Evolutionary conservation across 2,797 vertebrate species (phyloP), one percentile per base, ranked within the genome.

Genomic region (Melanotaenia boesemani): DNA sequence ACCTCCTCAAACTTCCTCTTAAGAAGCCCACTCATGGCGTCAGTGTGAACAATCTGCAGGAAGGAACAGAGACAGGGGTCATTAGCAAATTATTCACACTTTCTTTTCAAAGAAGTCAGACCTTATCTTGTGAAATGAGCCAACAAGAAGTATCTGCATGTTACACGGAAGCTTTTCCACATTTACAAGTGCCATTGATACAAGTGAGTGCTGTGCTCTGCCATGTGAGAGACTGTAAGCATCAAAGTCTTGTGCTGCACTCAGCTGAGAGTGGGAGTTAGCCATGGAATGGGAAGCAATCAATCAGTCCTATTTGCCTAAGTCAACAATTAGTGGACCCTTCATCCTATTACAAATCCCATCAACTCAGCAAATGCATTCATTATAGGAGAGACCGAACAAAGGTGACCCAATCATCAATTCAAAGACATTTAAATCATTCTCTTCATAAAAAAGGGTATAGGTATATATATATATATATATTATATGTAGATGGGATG

Each of bases 1-100:
- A 99, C 92, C 93, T 97, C 97, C 90, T 97, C 96, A 36, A 96
- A 98, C 93, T 99, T 99, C 93, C 98, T 97, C 95, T 99, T 99
- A 86, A 97, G 93, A 76, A 96, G 90, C 81, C 96, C 97, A 7
- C 96, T 96, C 98, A 99, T 99, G 95, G 94, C 90, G 91, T 81
- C 84, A 1, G 57, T 78, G 88, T 41, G 86, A 92, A 84, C 76
- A 80, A 92, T 95, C 94, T 95, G 89, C 55, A 56, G 52, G 41
- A 55, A 59, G 61, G 61, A 80, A 67, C 50, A 81, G 52, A 84
- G 56, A 63, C 28, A 41, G 36, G 20, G 70, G 67, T 58, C 69
- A 83, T 89, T 79, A 88, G 70, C 22, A 71, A 78, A 79, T 77
- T n/a, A 68, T 11, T 50, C 30, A 56, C 8, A 32, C 36, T 70